These are phyloP conservation scores for Oreochromis mossambicus DNA, from an alignment of 2,797 vertebrate genomes.

Conservation along the genomic window DNA sequence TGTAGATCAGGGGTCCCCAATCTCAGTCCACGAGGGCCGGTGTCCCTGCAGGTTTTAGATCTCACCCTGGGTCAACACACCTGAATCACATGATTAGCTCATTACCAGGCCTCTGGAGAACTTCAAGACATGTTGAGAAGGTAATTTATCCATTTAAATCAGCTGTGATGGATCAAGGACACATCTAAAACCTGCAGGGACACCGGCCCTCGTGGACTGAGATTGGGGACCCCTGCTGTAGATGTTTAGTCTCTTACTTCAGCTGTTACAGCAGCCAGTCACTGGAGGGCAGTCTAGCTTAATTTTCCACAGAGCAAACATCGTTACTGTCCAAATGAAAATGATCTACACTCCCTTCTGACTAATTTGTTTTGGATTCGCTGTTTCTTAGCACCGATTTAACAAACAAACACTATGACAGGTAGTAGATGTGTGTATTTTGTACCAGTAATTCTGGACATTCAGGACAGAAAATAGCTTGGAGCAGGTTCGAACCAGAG, in stretches of 20 bases:
- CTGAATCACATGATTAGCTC: too few relatives aligned
- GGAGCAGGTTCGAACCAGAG: background rate
- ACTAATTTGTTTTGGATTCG: background rate
- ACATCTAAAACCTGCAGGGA: too few relatives aligned
- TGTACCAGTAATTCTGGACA: constrained; percentile 1
- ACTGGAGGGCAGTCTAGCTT: constrained; percentile 61
- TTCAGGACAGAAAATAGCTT: background rate
- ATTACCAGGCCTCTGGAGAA: too few relatives aligned
- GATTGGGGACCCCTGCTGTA: too few relatives aligned
- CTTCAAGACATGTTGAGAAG: too few relatives aligned
- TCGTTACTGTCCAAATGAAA: background rate
- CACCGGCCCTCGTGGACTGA: too few relatives aligned
- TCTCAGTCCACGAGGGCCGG: too few relatives aligned
- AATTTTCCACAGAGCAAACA: constrained; percentile 2
- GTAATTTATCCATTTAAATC: too few relatives aligned
- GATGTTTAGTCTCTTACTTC: background rate
- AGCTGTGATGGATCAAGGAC: too few relatives aligned
- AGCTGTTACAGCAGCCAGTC: constrained; percentile 27
- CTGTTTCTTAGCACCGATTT: background rate
- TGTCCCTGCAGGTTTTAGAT: too few relatives aligned
- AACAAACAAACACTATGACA: constrained; percentile 11
- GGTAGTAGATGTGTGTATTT: background rate
- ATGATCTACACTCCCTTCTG: background rate
- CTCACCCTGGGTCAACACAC: too few relatives aligned
- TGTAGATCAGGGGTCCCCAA: too few relatives aligned